Percentiles rank a stretch among this genome's conserved stretches.
These are phyloP conservation scores for Harpalus rubripes DNA, from an alignment of 2,888 invertebrate species.

Conservation along the genomic window DNA sequence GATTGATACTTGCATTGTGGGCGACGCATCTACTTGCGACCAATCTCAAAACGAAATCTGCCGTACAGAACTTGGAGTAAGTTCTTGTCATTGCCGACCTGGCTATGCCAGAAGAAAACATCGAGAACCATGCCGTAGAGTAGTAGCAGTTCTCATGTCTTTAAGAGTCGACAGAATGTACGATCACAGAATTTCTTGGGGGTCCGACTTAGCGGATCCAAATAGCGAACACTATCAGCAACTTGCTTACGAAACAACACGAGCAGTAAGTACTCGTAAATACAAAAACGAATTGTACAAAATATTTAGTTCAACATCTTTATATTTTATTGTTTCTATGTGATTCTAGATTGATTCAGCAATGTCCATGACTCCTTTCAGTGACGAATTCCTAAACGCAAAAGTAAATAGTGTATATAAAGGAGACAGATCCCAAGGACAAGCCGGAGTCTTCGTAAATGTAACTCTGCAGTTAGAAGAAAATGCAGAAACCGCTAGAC, in stretches of 20 bases:
- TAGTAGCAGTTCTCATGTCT: conserved; percentile 88
- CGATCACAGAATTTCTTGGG: conserved; percentile 89
- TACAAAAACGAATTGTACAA: not conserved
- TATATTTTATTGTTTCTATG: conserved; percentile 39
- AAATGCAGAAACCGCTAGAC: conserved; percentile 85
- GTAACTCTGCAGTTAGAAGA: conserved; percentile 90
- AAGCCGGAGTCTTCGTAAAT: conserved; percentile 90
- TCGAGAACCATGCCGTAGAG: conserved; percentile 87
- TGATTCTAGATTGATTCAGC: conserved; percentile 89
- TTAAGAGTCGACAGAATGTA: conserved; percentile 91
- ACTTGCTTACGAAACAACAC: conserved; percentile 90
- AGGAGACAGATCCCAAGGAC: conserved; percentile 84
- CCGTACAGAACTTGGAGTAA: conserved; percentile 91
- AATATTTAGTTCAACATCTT: not conserved
- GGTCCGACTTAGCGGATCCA: conserved; percentile 85
- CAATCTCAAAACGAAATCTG: conserved; percentile 93
- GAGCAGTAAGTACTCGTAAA: conserved; percentile 84
- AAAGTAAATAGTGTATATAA: conserved; percentile 89
- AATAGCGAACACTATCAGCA: conserved; percentile 90
- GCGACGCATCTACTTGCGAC: conserved; percentile 94
- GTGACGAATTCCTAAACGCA: conserved; percentile 91
- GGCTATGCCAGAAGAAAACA: conserved; percentile 86
- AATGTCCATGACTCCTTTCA: conserved; percentile 95
- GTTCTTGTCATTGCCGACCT: conserved; percentile 92
- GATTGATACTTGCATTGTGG: conserved; percentile 96